phyloP scores from a whole-genome alignment of 2,888 invertebrate genomes.

The Macrophya annulata region DNA sequence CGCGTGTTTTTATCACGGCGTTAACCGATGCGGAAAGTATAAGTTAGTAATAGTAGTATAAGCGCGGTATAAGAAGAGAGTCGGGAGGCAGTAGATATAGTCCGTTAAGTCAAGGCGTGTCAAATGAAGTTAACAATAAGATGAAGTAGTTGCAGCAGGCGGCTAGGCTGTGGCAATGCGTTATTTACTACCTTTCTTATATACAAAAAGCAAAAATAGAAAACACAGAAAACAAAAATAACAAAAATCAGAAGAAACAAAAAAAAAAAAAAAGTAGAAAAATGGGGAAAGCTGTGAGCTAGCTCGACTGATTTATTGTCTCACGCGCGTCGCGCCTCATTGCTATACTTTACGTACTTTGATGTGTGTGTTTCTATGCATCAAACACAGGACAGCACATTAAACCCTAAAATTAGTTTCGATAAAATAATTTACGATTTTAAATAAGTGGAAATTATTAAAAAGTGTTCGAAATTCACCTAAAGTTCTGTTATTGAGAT shows the following conservation, averaged over 20 bases:
- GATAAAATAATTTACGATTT: neutral
- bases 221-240: neutral
- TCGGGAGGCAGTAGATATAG: neutral
- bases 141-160: conserved; percentile 32
- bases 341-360: neutral
- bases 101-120: conserved; percentile 21
- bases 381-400: neutral
- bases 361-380: neutral
- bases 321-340: neutral
- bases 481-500: no score
- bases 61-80: neutral
- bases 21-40: conserved; percentile 31
- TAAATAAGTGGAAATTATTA: no score
- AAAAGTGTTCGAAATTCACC: no score
- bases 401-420: neutral
- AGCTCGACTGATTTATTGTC: neutral
- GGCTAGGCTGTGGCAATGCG: neutral
- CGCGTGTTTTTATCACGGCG: conserved; percentile 9
- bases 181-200: neutral
- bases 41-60: neutral
- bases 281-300: neutral
- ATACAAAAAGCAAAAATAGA: conserved; percentile 16
- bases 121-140: conserved; percentile 44
- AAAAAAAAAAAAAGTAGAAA: neutral
- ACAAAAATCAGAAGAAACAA: neutral